Evolutionary conservation across 1,140 invertebrate species (phyloP).

Genomic region (Bursaphelenchus mucronatus): DNA sequence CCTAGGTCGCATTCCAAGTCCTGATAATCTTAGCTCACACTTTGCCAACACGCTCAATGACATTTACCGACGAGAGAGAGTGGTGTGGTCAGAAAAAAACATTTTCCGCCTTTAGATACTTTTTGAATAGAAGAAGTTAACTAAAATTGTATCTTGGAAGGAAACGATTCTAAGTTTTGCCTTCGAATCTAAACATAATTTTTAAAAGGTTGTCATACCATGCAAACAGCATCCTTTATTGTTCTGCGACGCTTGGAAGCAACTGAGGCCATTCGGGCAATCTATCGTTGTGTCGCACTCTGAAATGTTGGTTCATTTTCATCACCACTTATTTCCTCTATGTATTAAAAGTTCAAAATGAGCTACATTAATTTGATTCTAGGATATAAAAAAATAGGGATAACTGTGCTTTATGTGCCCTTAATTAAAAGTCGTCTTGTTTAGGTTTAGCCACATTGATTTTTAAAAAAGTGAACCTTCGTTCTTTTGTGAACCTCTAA

Average conservation of each 20-base stretch:
- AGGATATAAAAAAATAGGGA: no score
- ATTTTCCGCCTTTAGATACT: neutral
- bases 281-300: conserved; percentile 52
- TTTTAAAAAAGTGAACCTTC: no score
- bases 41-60: neutral
- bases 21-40: neutral
- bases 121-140: conserved; percentile 1
- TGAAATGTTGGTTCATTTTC: conserved; percentile 11
- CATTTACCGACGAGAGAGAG: neutral
- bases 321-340: no score
- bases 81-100: no score
- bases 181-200: no score
- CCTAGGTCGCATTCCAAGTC: neutral
- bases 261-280: conserved; percentile 42
- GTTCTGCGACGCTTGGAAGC: conserved; percentile 40
- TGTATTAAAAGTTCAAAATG: no score
- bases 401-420: no score
- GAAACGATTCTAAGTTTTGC: neutral
- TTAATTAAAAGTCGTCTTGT: no score
- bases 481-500: no score
- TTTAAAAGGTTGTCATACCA: conserved; percentile 20
- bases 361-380: no score
- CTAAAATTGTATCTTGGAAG: conserved; percentile 24
- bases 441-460: no score
- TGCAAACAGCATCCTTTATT: conserved; percentile 45